A percentile compares a stretch with the other conserved stretches of the same genome.
Evolutionary conservation across 2,797 vertebrate species (phyloP).

Genomic region (Sebastes nivosus): DNA sequence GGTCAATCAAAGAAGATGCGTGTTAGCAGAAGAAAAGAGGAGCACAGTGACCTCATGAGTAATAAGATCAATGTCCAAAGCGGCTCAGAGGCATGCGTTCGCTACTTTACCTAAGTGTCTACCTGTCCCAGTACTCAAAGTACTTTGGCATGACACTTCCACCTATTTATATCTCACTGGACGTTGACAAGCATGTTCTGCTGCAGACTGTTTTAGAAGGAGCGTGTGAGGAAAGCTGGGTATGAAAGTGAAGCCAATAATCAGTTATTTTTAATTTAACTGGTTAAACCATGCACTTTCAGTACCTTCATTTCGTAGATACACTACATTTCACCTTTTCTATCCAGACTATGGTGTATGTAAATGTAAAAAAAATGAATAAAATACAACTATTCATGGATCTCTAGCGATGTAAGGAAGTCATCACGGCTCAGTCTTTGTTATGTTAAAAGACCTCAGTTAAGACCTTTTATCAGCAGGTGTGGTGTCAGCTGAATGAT

Average conservation of each 20-base stretch:
- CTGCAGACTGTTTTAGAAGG: conserved; percentile 25
- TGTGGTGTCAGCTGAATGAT: conserved; percentile 52
- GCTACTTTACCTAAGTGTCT: conserved; percentile 40
- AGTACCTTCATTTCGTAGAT: neutral
- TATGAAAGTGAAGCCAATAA: neutral
- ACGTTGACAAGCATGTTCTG: conserved; percentile 14
- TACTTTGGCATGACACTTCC: conserved; percentile 22
- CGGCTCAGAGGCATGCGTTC: conserved; percentile 41
- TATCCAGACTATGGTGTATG: neutral
- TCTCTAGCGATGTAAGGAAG: neutral
- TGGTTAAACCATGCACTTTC: neutral
- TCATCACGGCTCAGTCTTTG: neutral
- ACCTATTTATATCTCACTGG: conserved; percentile 62
- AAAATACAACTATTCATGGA: neutral
- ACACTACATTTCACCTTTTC: neutral
- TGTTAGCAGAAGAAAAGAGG: neutral
- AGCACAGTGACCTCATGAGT: conserved; percentile 24
- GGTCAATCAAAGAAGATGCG: neutral
- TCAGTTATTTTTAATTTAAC: conserved; percentile 1
- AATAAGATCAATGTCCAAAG: conserved; percentile 59
- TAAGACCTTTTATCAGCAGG: conserved; percentile 15
- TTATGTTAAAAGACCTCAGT: neutral
- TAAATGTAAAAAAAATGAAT: neutral
- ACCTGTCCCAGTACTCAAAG: conserved; percentile 34
- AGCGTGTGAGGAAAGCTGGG: neutral